These are phyloP conservation scores for Ophioderma brevispina DNA, from an alignment of 35 echinoderm and acorn worm genomes.

Conservation along the genomic window DNA sequence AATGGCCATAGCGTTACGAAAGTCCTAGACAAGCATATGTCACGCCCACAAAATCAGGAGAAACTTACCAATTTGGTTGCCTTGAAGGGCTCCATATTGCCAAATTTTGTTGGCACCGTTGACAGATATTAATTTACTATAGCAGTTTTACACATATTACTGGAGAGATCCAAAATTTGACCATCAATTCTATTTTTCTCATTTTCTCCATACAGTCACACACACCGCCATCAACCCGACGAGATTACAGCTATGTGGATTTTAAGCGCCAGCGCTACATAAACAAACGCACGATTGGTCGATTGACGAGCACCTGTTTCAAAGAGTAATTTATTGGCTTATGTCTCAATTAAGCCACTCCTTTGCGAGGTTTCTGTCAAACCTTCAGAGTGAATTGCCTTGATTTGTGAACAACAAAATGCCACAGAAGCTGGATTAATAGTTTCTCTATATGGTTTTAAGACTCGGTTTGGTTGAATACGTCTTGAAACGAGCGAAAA, in stretches of 20 bases:
- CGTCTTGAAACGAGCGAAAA: background rate
- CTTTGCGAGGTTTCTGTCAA: background rate
- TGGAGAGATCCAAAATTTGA: no score
- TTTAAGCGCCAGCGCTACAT: background rate
- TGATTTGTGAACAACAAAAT: background rate
- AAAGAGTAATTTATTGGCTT: background rate
- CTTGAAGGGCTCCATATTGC: slow-evolving; percentile 34
- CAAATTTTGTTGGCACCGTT: background rate
- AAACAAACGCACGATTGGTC: background rate
- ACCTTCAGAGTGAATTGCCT: background rate
- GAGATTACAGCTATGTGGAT: background rate
- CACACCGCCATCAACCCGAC: no score
- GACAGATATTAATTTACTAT: no score
- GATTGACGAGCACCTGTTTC: background rate
- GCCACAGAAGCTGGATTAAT: background rate
- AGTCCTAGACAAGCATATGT: background rate
- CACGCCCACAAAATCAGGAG: background rate
- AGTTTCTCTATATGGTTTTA: background rate
- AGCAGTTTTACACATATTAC: no score
- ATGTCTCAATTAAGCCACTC: background rate
- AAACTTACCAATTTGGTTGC: slow-evolving; percentile 42
- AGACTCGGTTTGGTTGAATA: background rate
- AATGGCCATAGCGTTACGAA: no score
- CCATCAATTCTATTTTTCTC: no score
- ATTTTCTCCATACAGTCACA: no score